Evolutionary conservation across 2,888 invertebrate species (phyloP), one percentile per base, ranked within the genome.

Genomic region (Erebia epiphron): DNA sequence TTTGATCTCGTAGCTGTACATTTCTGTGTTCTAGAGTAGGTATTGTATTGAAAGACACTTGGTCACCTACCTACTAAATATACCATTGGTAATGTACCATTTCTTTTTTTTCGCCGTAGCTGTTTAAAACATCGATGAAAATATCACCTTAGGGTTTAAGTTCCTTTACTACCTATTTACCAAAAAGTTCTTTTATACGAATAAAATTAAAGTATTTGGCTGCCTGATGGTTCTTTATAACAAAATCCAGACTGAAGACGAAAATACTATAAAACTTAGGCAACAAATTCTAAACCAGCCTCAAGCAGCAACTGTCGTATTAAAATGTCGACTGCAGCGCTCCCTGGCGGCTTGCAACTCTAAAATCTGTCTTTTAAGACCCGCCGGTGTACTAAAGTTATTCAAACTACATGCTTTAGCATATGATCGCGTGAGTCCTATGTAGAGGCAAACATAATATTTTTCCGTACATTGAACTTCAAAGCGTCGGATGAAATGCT

Each of bases 361-460:
- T 66, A 66, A 66, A 66, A 66, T 66, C 66, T 66, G 66, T 66
- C 66, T 66, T 66, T 66, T 66, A 66, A 57, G 56, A 66, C 66
- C 66, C 56, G 41, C 21, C 43, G 56, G 66, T 46, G 57, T 14
- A 21, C 43, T 56, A 56, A 57, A 66, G 21, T 66, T 66, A 66
- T 66, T 66, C 56, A 66, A 66, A 66, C 56, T 66, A 57, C 56
- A 66, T 43, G 57, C 64, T 64, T 64, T 64, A 41, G 64, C 35
- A 41, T 62, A 62, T 21, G 62, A 62, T 62, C 62, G 62, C 62
- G 62, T 62, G 62, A 21, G n/a, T 21, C 21, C 14, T 21, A 5
- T 18, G n/a, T 14, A 61, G 13, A 61, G 2, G 13, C 46, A 18
- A 61, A 61, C 61, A 46, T 61, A 61, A 46, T 61, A 43, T 46